Percentiles rank a stretch among this genome's conserved stretches.
These are phyloP conservation scores for Thalassarche chlororhynchos DNA, from an alignment of 2,113 vertebrate species.

Conservation along the genomic window DNA sequence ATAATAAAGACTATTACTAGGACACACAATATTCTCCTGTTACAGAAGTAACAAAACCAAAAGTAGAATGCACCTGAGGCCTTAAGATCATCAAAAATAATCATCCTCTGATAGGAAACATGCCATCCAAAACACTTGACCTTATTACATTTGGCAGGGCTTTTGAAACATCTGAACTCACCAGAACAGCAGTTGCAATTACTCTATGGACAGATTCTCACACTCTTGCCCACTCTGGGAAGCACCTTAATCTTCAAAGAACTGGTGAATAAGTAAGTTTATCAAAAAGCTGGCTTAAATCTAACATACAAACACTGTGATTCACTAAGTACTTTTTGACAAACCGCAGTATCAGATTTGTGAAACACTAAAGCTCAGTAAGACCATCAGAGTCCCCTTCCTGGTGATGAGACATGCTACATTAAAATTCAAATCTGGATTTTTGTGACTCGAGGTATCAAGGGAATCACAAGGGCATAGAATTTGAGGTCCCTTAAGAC, in stretches of 20 bases:
- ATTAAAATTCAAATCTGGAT: not conserved
- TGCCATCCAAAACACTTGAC: not conserved
- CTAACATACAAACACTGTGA: not conserved
- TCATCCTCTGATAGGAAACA: not conserved
- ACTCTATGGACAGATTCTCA: not conserved
- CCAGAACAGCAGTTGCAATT: not conserved
- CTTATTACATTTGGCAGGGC: not conserved
- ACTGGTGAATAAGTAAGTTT: not conserved
- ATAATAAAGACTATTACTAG: not conserved
- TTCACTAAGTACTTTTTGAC: not conserved
- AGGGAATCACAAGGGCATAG: not conserved
- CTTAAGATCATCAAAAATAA: not conserved
- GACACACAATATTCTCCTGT: not conserved
- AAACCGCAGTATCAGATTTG: not conserved
- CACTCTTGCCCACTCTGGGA: not conserved
- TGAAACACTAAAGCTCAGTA: not conserved
- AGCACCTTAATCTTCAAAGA: constrained; percentile 5
- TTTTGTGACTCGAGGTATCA: not conserved
- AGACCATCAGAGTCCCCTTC: not conserved
- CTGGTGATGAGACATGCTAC: not conserved
- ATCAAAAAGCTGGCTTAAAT: not conserved
- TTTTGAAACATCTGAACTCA: not conserved
- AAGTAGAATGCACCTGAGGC: not conserved
- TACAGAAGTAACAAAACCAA: not conserved
- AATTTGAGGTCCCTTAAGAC: not conserved